Base-by-base conservation (phyloP, 2,888 invertebrate species). In the Malthinus flaveolus region DNA sequence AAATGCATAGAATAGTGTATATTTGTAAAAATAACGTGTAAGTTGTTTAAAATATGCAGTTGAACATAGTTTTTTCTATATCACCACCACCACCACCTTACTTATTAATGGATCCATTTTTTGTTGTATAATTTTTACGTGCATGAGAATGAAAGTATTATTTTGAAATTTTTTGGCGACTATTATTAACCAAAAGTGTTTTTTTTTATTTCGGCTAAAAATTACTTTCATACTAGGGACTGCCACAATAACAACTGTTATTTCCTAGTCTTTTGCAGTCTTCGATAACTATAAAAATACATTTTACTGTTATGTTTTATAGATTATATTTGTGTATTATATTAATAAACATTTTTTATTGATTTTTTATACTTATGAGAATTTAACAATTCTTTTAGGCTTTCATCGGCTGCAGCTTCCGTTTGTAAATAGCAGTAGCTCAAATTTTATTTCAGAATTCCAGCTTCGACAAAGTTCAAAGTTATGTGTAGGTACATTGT, bases 231-330 rank as follows among this genome's bases (percentile, higher is more conserved):
- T 32, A 46, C 32, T 46, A 46, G 32, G 37, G 59, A 52, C 51
- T 59, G 55, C 48, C 51, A 51, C 55, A 55, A 37, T 47, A 51
- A 55, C 37, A 56, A 48, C 54, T 47, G 59, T 49, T 59, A 39
- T 72, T 74, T 75, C 71, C 76, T 77, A 77, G 77, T 77, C 77
- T 71, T 65, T 63, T 64, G 62, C 73, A 71, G 71, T 75, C 73
- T 75, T 71, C 59, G 63, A 69, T 72, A 74, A 73, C 71, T 71
- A 48, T 44, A 44, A 56, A 59, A 62, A 53, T 58, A 65, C 61
- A 68, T 68, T 69, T 70, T 71, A 69, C 72, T 71, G 73, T 75
- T 75, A 73, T 73, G 70, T 73, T 70, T 65, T 70, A 66, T 66
- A 65, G 67, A 69, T 68, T 66, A 68, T 63, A 66, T 42, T 65